Percentiles rank a stretch among this genome's conserved stretches.
Evolutionary conservation across 2,113 vertebrate genomes (phyloP).

Genomic region (Physeter macrocephalus): DNA sequence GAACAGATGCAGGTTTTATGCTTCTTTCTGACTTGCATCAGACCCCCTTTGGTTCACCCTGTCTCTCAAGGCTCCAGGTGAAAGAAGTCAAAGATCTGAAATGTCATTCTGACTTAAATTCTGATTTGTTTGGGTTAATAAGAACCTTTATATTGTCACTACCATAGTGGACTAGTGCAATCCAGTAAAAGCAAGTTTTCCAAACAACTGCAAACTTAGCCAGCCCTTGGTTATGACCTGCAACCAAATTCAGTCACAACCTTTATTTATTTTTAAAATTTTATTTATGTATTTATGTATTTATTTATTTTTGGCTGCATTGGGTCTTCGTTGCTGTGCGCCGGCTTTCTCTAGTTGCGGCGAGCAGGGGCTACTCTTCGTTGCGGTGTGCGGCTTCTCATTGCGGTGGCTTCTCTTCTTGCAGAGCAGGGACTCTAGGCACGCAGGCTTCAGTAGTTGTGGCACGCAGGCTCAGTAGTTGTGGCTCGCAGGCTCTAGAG

Average conservation of each 20-base stretch:
- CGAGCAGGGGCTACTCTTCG: no score
- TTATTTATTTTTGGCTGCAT: no score
- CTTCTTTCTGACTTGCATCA: background rate
- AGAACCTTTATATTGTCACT: background rate
- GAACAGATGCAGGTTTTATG: background rate
- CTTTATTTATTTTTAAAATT: background rate
- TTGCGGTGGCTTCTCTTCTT: no score
- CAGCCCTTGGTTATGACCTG: no score
- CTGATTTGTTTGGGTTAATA: background rate
- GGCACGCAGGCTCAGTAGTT: no score
- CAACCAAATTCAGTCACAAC: background rate
- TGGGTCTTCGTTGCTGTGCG: no score
- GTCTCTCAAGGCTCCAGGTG: background rate
- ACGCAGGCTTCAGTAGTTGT: no score
- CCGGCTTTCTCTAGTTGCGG: no score
- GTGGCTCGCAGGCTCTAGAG: no score
- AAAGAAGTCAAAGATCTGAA: background rate
- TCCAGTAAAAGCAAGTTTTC: background rate
- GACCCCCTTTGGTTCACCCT: background rate
- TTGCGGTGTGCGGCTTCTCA: no score
- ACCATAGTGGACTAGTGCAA: rapidly evolving
- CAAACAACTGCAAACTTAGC: background rate
- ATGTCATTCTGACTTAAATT: background rate
- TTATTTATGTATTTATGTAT: no score
- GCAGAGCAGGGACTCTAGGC: no score